Evolutionary conservation across 2,113 vertebrate genomes (phyloP), one percentile per base, ranked within the genome.

Genomic region (Puffinus mauretanicus): DNA sequence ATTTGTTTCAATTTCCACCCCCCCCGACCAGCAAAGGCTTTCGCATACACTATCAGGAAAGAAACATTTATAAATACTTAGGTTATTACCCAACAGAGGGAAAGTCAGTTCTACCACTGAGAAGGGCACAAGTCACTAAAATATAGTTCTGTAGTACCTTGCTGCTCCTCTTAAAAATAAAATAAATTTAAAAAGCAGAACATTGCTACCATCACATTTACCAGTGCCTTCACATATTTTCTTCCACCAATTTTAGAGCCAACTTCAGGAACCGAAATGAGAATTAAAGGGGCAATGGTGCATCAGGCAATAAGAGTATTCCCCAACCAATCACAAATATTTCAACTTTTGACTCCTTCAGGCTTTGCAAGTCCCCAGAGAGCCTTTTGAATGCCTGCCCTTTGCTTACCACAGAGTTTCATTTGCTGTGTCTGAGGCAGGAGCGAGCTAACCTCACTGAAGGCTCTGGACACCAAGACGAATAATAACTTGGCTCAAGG

Each of bases 281-380:
- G 18, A 95, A 82, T 82, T 82, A 82, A 93, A 94, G 67, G n/a
- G 27, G 21, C 42, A 92, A 54, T 25, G 73, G 46, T 80, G n/a
- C 70, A 94, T 71, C 62, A 67, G 36, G 58, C 66, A 96, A 46
- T 27, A 89, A 67, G 21, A 93, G 16, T 51, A 61, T 20, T 89
- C 54, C 67, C 51, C 60, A 52, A 19, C 12, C 62, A 81, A 85
- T 75, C 70, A 83, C 54, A 95, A 92, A 51, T 78, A 81, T 75
- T 88, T 89, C 65, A 92, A 77, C 30, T 85, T 94, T 82, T 82
- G 76, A 84, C 70, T 94, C 57, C 49, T 91, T 86, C 54, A 75
- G 78, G 81, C 29, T 95, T 94, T 85, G 38, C 58, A 61, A 87
- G 77, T 87, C 66, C 64, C 61, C 46, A n/a, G 54, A 58, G 72